A percentile compares a stretch with the other conserved stretches of the same genome.
phyloP scores from a whole-genome alignment of 2,888 invertebrate species.

The Sipunculus nudus region DNA sequence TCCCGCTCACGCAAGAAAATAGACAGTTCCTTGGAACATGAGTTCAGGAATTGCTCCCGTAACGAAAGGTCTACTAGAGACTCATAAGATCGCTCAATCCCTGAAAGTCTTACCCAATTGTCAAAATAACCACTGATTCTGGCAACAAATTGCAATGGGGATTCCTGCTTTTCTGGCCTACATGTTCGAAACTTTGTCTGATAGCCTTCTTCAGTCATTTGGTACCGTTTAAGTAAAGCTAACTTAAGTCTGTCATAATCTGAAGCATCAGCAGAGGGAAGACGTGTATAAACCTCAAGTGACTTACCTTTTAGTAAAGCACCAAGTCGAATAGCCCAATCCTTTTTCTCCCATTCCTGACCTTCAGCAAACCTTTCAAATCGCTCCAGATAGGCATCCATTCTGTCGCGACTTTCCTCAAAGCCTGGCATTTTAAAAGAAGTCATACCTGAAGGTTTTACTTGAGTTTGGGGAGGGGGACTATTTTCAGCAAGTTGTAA shows the following conservation, averaged over 20 bases:
- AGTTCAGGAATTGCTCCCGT: conserved; percentile 6
- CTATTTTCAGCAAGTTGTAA: too few relatives aligned
- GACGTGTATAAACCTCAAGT: not conserved
- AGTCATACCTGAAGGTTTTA: too few relatives aligned
- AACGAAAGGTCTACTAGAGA: not conserved
- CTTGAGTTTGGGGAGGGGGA: too few relatives aligned
- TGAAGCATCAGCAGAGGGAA: not conserved
- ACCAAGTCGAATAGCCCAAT: not conserved
- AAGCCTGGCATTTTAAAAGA: too few relatives aligned
- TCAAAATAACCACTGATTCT: too few relatives aligned
- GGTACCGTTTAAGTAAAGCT: not conserved
- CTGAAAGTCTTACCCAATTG: too few relatives aligned
- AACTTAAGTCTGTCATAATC: not conserved
- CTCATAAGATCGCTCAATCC: too few relatives aligned
- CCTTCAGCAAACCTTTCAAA: not conserved
- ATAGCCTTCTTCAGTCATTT: not conserved
- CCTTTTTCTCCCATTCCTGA: not conserved
- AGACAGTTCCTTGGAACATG: not conserved
- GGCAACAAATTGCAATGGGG: not conserved
- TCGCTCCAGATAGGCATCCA: too few relatives aligned
- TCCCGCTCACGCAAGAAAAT: conserved; percentile 11
- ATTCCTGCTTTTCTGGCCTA: not conserved
- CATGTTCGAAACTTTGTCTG: not conserved
- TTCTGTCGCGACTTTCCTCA: too few relatives aligned
- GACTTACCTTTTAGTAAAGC: not conserved